Conservation (phyloP, 2,797 vertebrate species). For the Bryconaethiops microstoma region DNA sequence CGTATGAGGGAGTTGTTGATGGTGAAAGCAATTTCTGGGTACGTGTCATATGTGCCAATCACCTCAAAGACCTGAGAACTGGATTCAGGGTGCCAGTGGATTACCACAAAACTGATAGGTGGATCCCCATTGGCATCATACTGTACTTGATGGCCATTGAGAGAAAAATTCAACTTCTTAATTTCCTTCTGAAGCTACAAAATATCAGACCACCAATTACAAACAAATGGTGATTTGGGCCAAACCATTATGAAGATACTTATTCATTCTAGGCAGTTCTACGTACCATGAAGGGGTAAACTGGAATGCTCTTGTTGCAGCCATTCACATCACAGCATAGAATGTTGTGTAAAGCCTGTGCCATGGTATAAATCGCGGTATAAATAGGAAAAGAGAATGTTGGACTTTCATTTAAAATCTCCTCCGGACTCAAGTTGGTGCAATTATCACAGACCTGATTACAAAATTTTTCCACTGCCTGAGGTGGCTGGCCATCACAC, state of each 20-base stretch:
- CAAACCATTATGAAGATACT: background rate
- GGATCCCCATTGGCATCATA: constrained; percentile 79
- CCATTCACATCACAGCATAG: constrained; percentile 71
- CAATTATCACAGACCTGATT: constrained; percentile 74
- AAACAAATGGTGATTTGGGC: background rate
- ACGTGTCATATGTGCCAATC: constrained; percentile 70
- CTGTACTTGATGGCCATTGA: constrained; percentile 70
- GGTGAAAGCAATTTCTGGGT: constrained; percentile 59
- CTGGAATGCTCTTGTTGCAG: constrained; percentile 65
- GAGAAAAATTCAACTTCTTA: constrained; percentile 79
- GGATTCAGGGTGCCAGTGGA: constrained; percentile 77
- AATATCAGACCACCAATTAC: background rate
- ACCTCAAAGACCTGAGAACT: constrained; percentile 55
- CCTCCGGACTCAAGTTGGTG: background rate
- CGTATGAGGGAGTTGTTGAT: constrained; percentile 67
- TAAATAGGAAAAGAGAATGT: constrained; percentile 78
- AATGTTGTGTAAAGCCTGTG: constrained; percentile 78
- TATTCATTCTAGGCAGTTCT: background rate
- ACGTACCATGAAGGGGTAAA: constrained; percentile 83
- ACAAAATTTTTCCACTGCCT: constrained; percentile 48
- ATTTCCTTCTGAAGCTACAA: constrained; percentile 81
- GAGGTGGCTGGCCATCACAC: background rate
- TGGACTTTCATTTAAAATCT: constrained; percentile 41
- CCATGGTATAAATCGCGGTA: constrained; percentile 78
- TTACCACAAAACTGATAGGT: constrained; percentile 69